Conservation (phyloP, 1,140 invertebrate species). For the Calosoma granatense region DNA sequence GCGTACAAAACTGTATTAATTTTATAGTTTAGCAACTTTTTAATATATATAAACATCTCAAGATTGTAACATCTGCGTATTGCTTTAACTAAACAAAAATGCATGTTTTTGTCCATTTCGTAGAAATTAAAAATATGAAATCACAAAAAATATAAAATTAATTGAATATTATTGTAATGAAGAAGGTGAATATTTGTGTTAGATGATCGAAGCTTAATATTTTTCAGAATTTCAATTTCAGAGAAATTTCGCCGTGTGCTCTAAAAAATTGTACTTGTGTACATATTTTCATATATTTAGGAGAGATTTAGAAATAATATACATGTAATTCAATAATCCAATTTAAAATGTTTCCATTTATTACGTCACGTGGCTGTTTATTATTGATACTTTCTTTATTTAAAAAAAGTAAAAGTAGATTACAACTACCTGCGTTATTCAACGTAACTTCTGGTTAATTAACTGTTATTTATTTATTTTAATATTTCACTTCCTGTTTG, state of each 20-base stretch:
- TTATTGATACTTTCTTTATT: neutral
- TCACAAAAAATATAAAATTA: neutral
- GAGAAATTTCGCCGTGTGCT: no score
- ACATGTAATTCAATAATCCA: no score
- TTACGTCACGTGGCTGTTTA: no score
- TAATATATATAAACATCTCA: neutral
- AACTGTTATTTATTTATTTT: neutral
- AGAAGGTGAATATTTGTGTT: neutral
- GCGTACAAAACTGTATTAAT: neutral
- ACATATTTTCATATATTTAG: no score
- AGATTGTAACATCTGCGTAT: no score
- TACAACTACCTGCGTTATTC: neutral
- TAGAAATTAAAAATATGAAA: neutral
- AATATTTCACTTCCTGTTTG: neutral
- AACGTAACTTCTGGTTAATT: slow-evolving; percentile 1
- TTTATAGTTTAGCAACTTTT: neutral
- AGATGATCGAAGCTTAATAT: neutral
- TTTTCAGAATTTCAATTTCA: no score
- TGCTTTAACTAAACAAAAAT: neutral
- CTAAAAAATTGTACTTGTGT: no score
- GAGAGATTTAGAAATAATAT: no score
- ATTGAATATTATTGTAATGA: neutral
- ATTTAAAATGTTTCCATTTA: no score
- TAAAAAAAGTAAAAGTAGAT: neutral
- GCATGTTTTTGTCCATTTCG: no score